Conservation (phyloP, 1,140 invertebrate genomes). For the Chlorops oryzae region DNA sequence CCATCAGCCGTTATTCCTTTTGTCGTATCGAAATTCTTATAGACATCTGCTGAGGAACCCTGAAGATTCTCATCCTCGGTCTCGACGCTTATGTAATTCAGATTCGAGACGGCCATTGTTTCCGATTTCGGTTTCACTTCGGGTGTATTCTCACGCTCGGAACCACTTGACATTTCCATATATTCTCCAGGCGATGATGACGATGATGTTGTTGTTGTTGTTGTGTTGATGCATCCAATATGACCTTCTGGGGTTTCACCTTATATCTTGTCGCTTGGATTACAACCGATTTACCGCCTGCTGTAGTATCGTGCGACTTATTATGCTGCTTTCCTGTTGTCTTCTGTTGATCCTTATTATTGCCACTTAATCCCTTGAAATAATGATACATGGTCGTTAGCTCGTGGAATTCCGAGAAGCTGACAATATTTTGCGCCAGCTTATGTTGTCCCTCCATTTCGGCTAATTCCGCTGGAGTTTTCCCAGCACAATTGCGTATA, state of each 20-base stretch:
- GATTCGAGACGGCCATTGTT: conserved; percentile 42
- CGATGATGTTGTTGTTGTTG: conserved; percentile 6
- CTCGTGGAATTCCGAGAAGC: conserved; percentile 75
- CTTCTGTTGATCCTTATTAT: too few relatives aligned
- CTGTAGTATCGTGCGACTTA: conserved; percentile 11
- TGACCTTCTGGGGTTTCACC: too few relatives aligned
- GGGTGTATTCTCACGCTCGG: conserved; percentile 38
- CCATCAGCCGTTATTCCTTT: conserved; percentile 30
- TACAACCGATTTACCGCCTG: too few relatives aligned
- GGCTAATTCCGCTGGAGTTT: conserved; percentile 73
- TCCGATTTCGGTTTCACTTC: conserved; percentile 30
- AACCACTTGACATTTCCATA: conserved; percentile 47
- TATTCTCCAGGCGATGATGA: conserved; percentile 40
- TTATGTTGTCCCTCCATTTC: conserved; percentile 63
- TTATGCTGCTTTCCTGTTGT: conserved; percentile 17
- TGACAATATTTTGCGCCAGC: conserved; percentile 65
- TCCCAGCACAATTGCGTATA: conserved; percentile 68
- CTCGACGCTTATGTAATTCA: conserved; percentile 46
- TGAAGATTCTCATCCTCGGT: conserved; percentile 42
- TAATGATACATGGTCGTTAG: conserved; percentile 77
- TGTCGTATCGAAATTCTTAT: conserved; percentile 30
- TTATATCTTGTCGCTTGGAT: not conserved
- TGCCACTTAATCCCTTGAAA: conserved; percentile 68
- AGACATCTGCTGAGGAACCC: conserved; percentile 24
- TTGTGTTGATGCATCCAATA: too few relatives aligned